Percentiles rank a stretch among this genome's conserved stretches.
phyloP scores from a whole-genome alignment of 2,797 vertebrate species.

The Phylloscopus collybita region DNA sequence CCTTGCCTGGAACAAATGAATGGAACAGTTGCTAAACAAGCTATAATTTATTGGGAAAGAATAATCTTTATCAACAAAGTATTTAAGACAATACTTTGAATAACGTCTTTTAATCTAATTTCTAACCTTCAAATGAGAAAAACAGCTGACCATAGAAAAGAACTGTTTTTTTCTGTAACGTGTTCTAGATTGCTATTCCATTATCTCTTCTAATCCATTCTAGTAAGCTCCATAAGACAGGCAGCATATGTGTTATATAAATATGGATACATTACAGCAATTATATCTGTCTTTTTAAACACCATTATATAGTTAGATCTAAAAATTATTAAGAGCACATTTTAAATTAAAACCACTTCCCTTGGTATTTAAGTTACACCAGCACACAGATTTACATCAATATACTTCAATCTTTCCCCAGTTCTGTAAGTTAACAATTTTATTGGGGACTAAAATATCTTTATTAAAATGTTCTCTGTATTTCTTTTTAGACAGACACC shows the following conservation, averaged over 20 bases:
- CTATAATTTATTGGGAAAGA: not conserved
- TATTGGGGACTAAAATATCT: not conserved
- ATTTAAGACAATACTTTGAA: not conserved
- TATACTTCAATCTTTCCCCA: not conserved
- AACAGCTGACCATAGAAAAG: not conserved
- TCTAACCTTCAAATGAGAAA: not conserved
- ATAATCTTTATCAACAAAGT: not conserved
- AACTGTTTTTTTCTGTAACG: not conserved
- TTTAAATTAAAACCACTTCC: not conserved
- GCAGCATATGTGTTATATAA: not conserved
- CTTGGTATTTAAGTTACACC: not conserved
- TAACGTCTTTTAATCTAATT: not conserved
- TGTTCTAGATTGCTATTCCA: not conserved
- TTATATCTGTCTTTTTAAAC: not conserved
- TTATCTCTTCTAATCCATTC: not conserved
- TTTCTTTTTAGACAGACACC: not conserved
- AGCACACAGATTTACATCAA: not conserved
- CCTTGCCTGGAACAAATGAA: not conserved
- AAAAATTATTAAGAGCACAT: not conserved
- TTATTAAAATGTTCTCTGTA: not conserved
- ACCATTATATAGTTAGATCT: not conserved
- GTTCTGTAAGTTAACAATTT: not conserved
- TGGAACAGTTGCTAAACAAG: not conserved
- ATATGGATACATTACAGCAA: not conserved
- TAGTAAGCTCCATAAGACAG: not conserved